These are phyloP conservation scores for Pachypanchax playfairii DNA, from an alignment of 2,113 vertebrate genomes.

Conservation along the genomic window DNA sequence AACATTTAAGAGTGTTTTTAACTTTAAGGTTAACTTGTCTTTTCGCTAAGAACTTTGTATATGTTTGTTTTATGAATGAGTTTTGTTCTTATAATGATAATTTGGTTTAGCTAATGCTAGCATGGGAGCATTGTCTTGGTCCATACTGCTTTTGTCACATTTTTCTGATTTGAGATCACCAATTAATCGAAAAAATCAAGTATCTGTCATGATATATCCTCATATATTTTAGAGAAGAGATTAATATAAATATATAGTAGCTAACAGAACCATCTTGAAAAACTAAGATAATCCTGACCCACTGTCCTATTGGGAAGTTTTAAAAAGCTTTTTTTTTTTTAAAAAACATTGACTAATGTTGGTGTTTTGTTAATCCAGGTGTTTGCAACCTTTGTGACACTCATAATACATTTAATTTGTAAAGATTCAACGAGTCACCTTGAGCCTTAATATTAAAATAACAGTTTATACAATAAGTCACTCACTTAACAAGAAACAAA, in stretches of 20 bases:
- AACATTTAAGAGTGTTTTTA: neutral
- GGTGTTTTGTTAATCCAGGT: neutral
- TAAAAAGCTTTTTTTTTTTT: neutral
- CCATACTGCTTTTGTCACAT: conserved; percentile 28
- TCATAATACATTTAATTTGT: too few species aligned
- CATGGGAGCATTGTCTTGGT: neutral
- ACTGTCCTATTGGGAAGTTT: neutral
- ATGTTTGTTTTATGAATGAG: neutral
- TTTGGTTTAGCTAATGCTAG: conserved; percentile 37
- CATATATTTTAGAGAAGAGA: too few species aligned
- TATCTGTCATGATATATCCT: neutral
- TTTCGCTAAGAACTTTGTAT: accelerated
- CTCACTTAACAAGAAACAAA: too few species aligned
- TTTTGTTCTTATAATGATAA: conserved; percentile 13
- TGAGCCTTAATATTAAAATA: too few species aligned
- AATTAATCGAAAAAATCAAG: accelerated
- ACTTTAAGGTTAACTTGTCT: accelerated
- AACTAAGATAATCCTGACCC: too few species aligned
- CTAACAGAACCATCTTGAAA: too few species aligned
- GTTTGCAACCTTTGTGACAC: too few species aligned
- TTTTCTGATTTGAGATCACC: neutral
- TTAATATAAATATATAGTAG: too few species aligned
- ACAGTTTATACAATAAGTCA: too few species aligned
- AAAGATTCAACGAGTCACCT: too few species aligned
- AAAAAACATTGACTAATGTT: neutral